Percentiles rank a stretch among this genome's conserved stretches.
phyloP scores from a whole-genome alignment of 2,888 invertebrate species.

The Tetranychus piercei region DNA sequence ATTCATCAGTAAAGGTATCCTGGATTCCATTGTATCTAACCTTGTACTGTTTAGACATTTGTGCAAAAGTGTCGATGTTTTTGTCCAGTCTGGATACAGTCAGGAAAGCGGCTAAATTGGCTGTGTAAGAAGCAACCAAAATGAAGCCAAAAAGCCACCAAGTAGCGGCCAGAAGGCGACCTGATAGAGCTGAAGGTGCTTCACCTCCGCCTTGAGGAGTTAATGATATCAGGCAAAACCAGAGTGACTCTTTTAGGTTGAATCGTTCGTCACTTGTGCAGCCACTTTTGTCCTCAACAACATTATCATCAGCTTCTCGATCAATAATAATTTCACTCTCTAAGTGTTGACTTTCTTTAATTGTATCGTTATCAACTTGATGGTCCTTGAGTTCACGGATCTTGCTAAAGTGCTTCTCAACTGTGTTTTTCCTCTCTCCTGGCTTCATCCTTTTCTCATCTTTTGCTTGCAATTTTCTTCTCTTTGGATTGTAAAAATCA shows the following conservation, averaged over 20 bases:
- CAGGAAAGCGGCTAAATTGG: slow-evolving; percentile 88
- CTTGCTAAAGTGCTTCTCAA: too few species aligned
- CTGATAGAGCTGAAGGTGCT: slow-evolving; percentile 86
- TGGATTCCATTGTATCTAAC: slow-evolving; percentile 81
- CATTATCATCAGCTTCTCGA: slow-evolving; percentile 44
- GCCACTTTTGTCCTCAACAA: slow-evolving; percentile 69
- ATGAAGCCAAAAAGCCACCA: slow-evolving; percentile 99
- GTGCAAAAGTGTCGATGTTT: slow-evolving; percentile 78
- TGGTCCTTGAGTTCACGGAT: too few species aligned
- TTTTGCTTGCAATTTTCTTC: slow-evolving; percentile 50
- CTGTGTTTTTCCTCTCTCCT: background rate
- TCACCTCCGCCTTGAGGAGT: slow-evolving; percentile 85
- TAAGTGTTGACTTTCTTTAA: too few species aligned
- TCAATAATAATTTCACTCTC: background rate
- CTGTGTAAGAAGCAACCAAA: slow-evolving; percentile 94
- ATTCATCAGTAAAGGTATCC: slow-evolving; percentile 72
- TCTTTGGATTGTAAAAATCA: slow-evolving; percentile 91
- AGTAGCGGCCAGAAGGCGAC: slow-evolving; percentile 81
- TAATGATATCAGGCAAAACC: slow-evolving; percentile 88
- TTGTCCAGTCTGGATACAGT: slow-evolving; percentile 74
- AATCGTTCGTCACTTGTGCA: background rate
- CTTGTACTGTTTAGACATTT: slow-evolving; percentile 84
- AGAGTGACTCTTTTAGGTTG: slow-evolving; percentile 71
- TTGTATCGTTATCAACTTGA: too few species aligned
- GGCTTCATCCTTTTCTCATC: slow-evolving; percentile 36